Evolutionary conservation across 2,888 invertebrate species (phyloP), one percentile per base, ranked within the genome.

Genomic region (Hypomecis punctinalis): DNA sequence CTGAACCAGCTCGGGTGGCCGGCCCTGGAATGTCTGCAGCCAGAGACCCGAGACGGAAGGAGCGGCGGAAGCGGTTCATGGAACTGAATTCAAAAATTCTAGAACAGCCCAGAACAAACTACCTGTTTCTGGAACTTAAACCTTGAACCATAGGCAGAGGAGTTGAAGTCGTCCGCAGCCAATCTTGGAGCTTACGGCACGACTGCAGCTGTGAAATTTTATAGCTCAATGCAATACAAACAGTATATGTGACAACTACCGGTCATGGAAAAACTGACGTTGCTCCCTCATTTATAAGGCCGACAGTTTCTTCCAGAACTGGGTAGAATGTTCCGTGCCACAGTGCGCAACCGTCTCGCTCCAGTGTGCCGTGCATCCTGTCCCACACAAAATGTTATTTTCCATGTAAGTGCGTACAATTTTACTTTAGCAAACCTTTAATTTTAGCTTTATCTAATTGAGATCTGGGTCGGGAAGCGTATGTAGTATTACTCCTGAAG

Each of bases 41-140:
- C 82, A 89, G 90, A 89, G 91, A 91, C 89, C 86, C 91, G 91
- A 92, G 90, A 91, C 92, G 92, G 92, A 92, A 92, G 90, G 86
- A 90, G 88, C 89, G 86, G 87, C 92, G 92, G 92, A 92, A 93
- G 91, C 92, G 88, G 91, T 91, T 89, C 91, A 90, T 89, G 84
- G 85, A 90, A 90, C 83, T 78, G 73, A 74, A 72, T 62, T 36
- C 40, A 13, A 43, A 35, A 55, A 58, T 67, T 70, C 71, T 59
- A 74, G 73, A 86, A 88, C n/a, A 78, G 62, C 80, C 55, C 63
- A 71, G 75, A 71, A 71, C 5, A 1, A 10, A 11, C 4, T 10
- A 46, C 35, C 39, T 36, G 8, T 6, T 56, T 8, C 43, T n/a
- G 48, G 37, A 82, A 75, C 75, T 58, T 51, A 51, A 73, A 67